phyloP scores from a whole-genome alignment of 2,888 invertebrate species.

The Acleris emargana region DNA sequence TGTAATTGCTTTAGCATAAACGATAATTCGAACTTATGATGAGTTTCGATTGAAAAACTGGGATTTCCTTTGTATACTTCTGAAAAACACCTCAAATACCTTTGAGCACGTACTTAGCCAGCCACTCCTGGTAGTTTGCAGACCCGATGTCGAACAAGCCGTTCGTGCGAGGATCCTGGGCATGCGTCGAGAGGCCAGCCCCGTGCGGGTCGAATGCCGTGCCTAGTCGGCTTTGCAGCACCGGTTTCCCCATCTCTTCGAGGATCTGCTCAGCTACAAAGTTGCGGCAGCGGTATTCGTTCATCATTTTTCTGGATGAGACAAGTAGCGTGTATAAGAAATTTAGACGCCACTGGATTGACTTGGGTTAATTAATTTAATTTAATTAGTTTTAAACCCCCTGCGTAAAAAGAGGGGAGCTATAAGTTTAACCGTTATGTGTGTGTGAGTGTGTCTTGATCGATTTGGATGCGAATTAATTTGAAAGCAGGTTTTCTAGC shows the following conservation, averaged over 20 bases:
- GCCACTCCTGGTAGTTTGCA: conserved; percentile 88
- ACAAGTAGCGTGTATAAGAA: conserved; percentile 24
- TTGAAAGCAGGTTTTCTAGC: too few relatives aligned
- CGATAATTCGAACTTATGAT: too few relatives aligned
- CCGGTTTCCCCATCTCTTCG: conserved; percentile 82
- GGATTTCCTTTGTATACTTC: too few relatives aligned
- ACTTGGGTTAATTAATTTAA: too few relatives aligned
- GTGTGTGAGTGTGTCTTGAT: too few relatives aligned
- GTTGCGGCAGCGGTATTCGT: conserved; percentile 89
- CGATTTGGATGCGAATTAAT: too few relatives aligned
- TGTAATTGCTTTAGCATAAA: too few relatives aligned
- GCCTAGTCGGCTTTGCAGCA: conserved; percentile 66
- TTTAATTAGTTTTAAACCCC: too few relatives aligned
- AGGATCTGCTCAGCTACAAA: conserved; percentile 90
- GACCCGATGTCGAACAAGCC: conserved; percentile 88
- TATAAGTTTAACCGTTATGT: too few relatives aligned
- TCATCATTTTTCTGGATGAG: conserved; percentile 87
- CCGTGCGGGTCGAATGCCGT: conserved; percentile 51
- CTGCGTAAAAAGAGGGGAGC: too few relatives aligned
- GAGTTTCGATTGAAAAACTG: too few relatives aligned
- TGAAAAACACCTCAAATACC: conserved; percentile 53
- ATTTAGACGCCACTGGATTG: not conserved
- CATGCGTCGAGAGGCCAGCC: conserved; percentile 45
- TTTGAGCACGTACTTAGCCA: conserved; percentile 86
- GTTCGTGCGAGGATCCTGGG: conserved; percentile 67